These are phyloP conservation scores for Trichomalopsis sarcophagae DNA, from an alignment of 1,140 invertebrate species.

Conservation along the genomic window DNA sequence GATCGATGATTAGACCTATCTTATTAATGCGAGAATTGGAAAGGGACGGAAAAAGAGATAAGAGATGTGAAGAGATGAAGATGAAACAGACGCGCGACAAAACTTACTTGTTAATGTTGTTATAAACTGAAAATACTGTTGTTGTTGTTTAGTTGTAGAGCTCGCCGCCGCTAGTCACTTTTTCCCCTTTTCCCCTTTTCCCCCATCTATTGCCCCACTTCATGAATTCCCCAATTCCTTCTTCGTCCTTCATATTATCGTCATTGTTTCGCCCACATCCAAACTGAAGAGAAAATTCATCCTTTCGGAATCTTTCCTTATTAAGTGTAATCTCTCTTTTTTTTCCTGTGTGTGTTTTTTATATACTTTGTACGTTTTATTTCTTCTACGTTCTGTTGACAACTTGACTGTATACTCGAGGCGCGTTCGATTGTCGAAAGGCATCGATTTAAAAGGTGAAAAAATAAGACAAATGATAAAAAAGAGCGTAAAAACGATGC, in stretches of 20 bases:
- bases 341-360: slow-evolving; percentile 41
- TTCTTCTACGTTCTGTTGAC: slow-evolving; percentile 52
- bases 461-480: slow-evolving; percentile 7
- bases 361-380: slow-evolving; percentile 48
- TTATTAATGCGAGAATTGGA: slow-evolving; percentile 41
- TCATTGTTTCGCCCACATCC: slow-evolving; percentile 23
- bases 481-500: slow-evolving; percentile 38
- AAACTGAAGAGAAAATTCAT: slow-evolving; percentile 41
- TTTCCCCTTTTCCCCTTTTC: slow-evolving; percentile 59
- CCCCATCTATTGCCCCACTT: slow-evolving; percentile 5
- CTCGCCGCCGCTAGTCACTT: slow-evolving; percentile 75
- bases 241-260: slow-evolving; percentile 19
- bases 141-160: slow-evolving; percentile 76
- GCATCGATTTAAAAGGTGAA: slow-evolving; percentile 32
- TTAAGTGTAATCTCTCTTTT: slow-evolving; percentile 44
- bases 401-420: slow-evolving; percentile 53
- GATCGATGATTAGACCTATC: neutral
- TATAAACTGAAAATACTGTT: slow-evolving; percentile 76
- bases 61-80: slow-evolving; percentile 43
- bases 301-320: slow-evolving; percentile 41
- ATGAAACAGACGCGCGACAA: slow-evolving; percentile 64
- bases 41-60: slow-evolving; percentile 38
- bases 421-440: slow-evolving; percentile 48
- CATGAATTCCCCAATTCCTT: slow-evolving; percentile 19
- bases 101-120: slow-evolving; percentile 76